These are phyloP conservation scores for Salarias fasciatus DNA, from an alignment of 2,797 vertebrate genomes.

Conservation along the genomic window DNA sequence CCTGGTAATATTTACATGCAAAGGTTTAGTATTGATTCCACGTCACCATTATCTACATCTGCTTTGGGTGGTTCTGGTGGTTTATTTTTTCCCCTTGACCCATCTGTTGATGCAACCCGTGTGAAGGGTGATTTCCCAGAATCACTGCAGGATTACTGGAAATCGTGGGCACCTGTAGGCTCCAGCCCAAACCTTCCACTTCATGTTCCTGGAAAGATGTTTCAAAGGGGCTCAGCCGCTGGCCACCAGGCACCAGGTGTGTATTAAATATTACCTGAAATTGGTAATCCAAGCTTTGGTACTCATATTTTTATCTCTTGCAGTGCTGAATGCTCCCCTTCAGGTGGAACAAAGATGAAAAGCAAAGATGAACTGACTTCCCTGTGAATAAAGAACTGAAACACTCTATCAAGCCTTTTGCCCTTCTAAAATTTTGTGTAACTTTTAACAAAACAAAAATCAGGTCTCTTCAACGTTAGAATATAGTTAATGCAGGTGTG, in stretches of 20 bases:
- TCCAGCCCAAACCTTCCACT: conserved; percentile 7
- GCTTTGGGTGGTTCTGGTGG: background rate
- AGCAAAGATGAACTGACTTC: background rate
- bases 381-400: conserved; percentile 47
- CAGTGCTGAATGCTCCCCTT: conserved; percentile 33
- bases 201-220: conserved; percentile 8
- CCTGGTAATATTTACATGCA: background rate
- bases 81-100: background rate
- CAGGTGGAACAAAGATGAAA: background rate
- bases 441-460: too few species aligned
- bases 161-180: background rate
- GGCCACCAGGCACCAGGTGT: conserved; percentile 31
- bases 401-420: background rate
- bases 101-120: background rate
- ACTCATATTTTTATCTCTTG: conserved; percentile 33
- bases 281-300: background rate
- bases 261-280: background rate
- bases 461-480: too few species aligned
- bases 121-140: conserved; percentile 12
- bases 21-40: background rate
- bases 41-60: background rate
- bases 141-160: conserved; percentile 27
- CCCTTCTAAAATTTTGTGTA: too few species aligned
- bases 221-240: conserved; percentile 16
- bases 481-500: too few species aligned